Evolutionary conservation across 2,113 vertebrate genomes (phyloP).

Genomic region (Nibea albiflora): DNA sequence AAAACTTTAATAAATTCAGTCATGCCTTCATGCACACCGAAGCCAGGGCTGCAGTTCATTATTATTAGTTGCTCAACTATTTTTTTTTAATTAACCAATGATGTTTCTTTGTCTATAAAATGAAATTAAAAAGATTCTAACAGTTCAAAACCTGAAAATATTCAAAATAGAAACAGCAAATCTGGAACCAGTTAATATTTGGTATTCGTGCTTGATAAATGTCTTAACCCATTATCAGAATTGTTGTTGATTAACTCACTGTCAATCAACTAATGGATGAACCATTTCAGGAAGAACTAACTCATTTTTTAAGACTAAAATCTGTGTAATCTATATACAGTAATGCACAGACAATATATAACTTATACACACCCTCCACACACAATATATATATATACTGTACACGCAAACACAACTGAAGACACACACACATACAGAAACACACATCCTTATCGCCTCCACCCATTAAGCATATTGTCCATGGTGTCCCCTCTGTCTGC

Average conservation of each 20-base stretch:
- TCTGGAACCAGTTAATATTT: not conserved
- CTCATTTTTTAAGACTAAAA: not conserved
- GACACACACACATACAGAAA: slow-evolving; percentile 11
- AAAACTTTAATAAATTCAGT: not conserved
- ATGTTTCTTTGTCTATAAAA: not conserved
- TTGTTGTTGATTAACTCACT: not conserved
- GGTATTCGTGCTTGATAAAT: not conserved
- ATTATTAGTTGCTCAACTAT: too few relatives aligned
- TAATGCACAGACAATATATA: not conserved
- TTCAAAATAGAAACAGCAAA: not conserved
- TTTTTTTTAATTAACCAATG: too few relatives aligned
- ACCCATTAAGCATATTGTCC: slow-evolving; percentile 61
- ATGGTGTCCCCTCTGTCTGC: slow-evolving; percentile 64
- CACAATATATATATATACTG: not conserved
- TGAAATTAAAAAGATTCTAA: not conserved
- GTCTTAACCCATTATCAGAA: not conserved
- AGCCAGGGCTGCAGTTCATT: not conserved
- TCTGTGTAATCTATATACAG: not conserved
- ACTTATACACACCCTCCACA: not conserved
- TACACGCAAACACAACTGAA: slow-evolving; percentile 6
- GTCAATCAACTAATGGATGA: not conserved
- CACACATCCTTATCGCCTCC: not conserved
- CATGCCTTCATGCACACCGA: not conserved
- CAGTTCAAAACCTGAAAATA: too few relatives aligned
- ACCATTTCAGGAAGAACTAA: not conserved